Conservation (phyloP, 1,140 invertebrate species). For the Microplitis demolitor region DNA sequence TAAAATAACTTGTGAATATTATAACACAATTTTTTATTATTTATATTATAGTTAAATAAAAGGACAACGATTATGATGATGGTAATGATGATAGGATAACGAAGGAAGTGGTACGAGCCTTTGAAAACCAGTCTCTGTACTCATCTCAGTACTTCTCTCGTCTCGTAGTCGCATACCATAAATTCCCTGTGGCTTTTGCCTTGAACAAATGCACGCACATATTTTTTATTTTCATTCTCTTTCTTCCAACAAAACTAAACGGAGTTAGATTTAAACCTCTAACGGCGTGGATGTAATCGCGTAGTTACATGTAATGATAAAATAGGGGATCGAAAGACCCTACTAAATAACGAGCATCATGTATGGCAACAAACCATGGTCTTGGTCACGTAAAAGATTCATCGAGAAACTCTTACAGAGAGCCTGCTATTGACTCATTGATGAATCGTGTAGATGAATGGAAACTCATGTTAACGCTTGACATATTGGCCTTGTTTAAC, state of each 20-base stretch:
- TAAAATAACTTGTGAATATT: too few relatives aligned
- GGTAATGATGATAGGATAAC: slow-evolving; percentile 11
- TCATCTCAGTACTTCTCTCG: slow-evolving; percentile 20
- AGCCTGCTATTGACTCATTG: neutral
- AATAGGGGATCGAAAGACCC: neutral
- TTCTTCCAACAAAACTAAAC: neutral
- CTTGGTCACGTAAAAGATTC: neutral
- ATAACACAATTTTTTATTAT: too few relatives aligned
- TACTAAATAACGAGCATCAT: neutral
- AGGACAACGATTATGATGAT: neutral
- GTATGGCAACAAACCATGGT: neutral
- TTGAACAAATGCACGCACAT: slow-evolving; percentile 35
- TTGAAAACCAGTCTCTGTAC: slow-evolving; percentile 33
- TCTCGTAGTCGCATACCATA: slow-evolving; percentile 35
- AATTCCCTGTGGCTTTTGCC: slow-evolving; percentile 44
- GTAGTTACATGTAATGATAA: neutral
- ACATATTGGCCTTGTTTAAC: neutral
- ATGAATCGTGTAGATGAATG: neutral
- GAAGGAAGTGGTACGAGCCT: neutral
- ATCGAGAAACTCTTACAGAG: neutral
- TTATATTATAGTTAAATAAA: neutral
- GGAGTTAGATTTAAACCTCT: neutral
- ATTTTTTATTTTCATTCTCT: neutral
- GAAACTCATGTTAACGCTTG: neutral
- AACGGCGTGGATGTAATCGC: neutral